Evolutionary conservation across 2,797 vertebrate genomes (phyloP), one percentile per base, ranked within the genome.

Genomic region (Periophthalmus magnuspinnatus): DNA sequence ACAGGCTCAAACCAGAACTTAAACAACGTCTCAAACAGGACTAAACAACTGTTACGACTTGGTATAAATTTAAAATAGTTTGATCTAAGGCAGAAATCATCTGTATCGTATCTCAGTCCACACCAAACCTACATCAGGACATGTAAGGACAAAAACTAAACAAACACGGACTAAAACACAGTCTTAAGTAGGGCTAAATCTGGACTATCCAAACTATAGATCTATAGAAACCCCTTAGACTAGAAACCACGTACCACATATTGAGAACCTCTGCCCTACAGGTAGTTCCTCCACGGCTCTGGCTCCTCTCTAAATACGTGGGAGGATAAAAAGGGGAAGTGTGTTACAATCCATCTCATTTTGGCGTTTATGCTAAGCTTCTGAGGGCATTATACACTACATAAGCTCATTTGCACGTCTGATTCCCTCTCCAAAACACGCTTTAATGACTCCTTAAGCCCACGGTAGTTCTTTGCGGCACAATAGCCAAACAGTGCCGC

Each of bases 391-490:
- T 93, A 92, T 93, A 87, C 89, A 91, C 78, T 90, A 5, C 55
- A 93, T 94, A 93, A 94, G 92, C 93, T 92, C 86, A 92, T 94
- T 94, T 94, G 91, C 90, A 92, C 90, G 91, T 92, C 88, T 90
- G 91, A 92, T 93, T 92, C 87, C 86, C 78, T 86, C 90, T 93
- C 88, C 77, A 87, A 88, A 83, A 89, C 90, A 90, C 83, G 88
- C 88, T 91, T 90, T 93, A 93, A 93, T 93, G 91, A 92, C 88
- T 92, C 88, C 91, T 90, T 82, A 87, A 91, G 90, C 88, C 88
- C 81, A 87, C 74, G 87, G 88, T 81, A 91, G 84, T 88, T 88
- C 91, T 90, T 92, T 89, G 84, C 82, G 79, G 79, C 86, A 89
- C 87, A 90, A 89, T 88, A 72, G 86, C 80, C 28, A 34, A 87